These are phyloP conservation scores for Archips crataeganus DNA, from an alignment of 2,888 invertebrate species.

Conservation along the genomic window DNA sequence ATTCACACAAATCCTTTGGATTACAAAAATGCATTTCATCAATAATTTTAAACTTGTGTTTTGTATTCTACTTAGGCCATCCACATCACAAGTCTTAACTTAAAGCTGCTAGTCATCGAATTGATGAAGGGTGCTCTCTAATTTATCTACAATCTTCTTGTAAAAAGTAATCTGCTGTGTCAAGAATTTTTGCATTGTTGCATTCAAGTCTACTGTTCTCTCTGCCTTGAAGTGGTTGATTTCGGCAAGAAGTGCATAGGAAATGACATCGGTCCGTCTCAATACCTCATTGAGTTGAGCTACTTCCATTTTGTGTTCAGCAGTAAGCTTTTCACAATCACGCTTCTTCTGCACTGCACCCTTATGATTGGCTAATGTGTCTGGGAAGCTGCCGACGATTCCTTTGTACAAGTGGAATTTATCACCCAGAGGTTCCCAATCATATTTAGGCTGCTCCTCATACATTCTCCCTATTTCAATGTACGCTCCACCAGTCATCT, in stretches of 20 bases:
- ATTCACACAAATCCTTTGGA: conserved; percentile 67
- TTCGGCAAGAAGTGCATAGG: conserved; percentile 97
- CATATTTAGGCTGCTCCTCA: conserved; percentile 95
- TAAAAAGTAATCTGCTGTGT: conserved; percentile 97
- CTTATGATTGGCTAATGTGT: conserved; percentile 95
- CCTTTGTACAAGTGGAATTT: conserved; percentile 98
- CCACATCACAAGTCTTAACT: conserved; percentile 6
- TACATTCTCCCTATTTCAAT: conserved; percentile 95
- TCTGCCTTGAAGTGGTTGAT: conserved; percentile 96
- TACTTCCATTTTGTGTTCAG: conserved; percentile 94
- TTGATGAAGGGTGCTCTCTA: conserved; percentile 86
- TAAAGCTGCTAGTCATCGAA: conserved; percentile 72
- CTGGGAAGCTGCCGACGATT: conserved; percentile 95
- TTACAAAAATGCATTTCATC: conserved; percentile 49
- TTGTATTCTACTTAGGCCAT: conserved; percentile 7
- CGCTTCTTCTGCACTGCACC: conserved; percentile 95
- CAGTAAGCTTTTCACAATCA: conserved; percentile 93
- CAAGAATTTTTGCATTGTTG: conserved; percentile 94
- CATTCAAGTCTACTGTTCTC: conserved; percentile 93
- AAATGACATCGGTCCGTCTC: conserved; percentile 95
- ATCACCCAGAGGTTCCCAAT: conserved; percentile 96
- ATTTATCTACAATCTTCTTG: conserved; percentile 91
- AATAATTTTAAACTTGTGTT: conserved; percentile 36
- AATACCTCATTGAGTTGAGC: conserved; percentile 92
- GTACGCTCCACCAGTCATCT: conserved; percentile 95